Conservation (phyloP, 1,140 invertebrate genomes). For the Venturia canescens region DNA sequence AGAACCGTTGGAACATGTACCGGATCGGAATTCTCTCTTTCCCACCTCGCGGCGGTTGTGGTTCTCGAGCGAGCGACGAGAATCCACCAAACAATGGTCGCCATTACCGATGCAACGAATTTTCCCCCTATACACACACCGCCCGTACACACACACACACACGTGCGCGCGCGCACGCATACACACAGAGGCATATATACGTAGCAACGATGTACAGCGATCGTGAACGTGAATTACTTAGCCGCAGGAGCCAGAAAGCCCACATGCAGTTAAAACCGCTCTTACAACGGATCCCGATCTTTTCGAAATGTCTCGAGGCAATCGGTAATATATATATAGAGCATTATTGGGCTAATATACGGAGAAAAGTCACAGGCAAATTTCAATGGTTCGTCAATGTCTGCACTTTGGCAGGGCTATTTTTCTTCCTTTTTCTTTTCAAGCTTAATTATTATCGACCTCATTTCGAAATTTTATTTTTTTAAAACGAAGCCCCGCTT, state of each 20-base stretch:
- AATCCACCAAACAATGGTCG: conserved; percentile 62
- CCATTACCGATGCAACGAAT: conserved; percentile 69
- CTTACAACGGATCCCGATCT: conserved; percentile 12
- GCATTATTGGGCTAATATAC: too few species aligned
- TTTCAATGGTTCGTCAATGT: too few species aligned
- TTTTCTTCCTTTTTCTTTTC: too few species aligned
- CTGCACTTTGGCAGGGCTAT: too few species aligned
- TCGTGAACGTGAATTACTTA: conserved; percentile 12
- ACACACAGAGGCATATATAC: too few species aligned
- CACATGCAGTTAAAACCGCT: conserved; percentile 13
- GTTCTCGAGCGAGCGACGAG: conserved; percentile 31
- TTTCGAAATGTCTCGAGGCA: not conserved
- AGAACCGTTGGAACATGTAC: conserved; percentile 7
- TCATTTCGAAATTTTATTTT: too few species aligned
- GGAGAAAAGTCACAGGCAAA: too few species aligned
- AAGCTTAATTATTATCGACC: too few species aligned
- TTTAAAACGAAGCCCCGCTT: too few species aligned
- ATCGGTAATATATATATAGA: not conserved
- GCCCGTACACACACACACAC: not conserved
- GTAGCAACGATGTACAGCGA: not conserved
- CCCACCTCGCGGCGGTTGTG: conserved; percentile 42
- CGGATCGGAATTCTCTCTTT: conserved; percentile 15
- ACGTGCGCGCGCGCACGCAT: too few species aligned
- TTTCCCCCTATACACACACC: conserved; percentile 51
- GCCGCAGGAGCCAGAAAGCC: conserved; percentile 20